Conservation (phyloP, 2,797 vertebrate species). For the Etheostoma perlongum region DNA sequence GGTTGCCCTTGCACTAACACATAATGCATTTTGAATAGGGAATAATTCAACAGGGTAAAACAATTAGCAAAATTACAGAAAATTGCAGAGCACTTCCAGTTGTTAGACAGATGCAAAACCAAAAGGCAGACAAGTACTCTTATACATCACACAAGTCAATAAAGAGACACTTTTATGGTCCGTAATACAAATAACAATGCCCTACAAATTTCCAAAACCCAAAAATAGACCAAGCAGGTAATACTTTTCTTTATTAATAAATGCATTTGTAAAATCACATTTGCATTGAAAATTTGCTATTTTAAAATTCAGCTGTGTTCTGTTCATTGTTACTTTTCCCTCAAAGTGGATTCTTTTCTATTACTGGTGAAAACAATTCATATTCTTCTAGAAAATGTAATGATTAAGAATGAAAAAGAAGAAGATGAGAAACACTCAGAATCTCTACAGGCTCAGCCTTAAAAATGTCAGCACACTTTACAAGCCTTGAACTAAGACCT, state of each 20-base stretch:
- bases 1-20: conserved; percentile 42
- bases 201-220: no score
- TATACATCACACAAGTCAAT: background rate
- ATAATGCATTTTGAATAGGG: conserved; percentile 48
- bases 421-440: background rate
- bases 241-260: background rate
- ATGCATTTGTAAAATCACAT: background rate
- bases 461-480: background rate
- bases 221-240: no score
- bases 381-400: background rate
- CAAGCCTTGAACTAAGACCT: background rate
- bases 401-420: background rate
- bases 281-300: background rate
- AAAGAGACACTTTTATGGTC: background rate
- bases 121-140: background rate
- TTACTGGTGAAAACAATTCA: background rate
- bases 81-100: conserved; percentile 20
- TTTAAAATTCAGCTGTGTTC: background rate
- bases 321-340: no score
- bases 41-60: conserved; percentile 23
- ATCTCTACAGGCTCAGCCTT: background rate
- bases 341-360: background rate
- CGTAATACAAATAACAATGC: background rate
- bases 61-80: conserved; percentile 44
- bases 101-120: conserved; percentile 22